Evolutionary conservation across 2,113 vertebrate species (phyloP).

Genomic region (Chaenocephalus aceratus): DNA sequence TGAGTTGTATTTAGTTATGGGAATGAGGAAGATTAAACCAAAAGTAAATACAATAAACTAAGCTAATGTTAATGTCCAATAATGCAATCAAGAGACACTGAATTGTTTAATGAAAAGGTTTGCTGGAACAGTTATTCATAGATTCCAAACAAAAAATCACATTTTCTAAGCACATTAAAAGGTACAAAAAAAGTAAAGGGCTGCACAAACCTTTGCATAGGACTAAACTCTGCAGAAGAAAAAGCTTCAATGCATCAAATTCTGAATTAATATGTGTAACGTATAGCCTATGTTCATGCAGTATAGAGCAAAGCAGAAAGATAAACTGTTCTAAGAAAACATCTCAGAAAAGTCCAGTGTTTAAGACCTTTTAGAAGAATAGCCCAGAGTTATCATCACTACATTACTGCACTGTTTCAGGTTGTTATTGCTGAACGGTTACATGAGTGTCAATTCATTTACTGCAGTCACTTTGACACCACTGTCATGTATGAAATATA

Average conservation of each 20-base stretch:
- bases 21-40: too few relatives aligned
- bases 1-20: not conserved
- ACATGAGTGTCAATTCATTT: conserved; percentile 14
- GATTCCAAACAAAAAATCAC: conserved; percentile 43
- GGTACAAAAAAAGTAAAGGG: conserved; percentile 58
- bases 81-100: not conserved
- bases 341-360: conserved; percentile 40
- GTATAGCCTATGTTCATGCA: conserved; percentile 51
- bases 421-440: conserved; percentile 71
- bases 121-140: conserved; percentile 45
- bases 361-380: conserved; percentile 34
- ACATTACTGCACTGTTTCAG: conserved; percentile 38
- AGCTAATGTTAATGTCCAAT: not conserved
- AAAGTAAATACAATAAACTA: not conserved
- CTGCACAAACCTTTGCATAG: conserved; percentile 73
- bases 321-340: conserved; percentile 22
- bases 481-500: conserved; percentile 53
- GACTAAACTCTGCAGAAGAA: conserved; percentile 61
- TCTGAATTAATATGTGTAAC: conserved; percentile 15
- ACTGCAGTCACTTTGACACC: conserved; percentile 32
- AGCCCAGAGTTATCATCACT: conserved; percentile 15
- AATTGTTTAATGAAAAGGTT: conserved; percentile 62
- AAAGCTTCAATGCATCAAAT: conserved; percentile 31
- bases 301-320: conserved; percentile 31
- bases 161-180: conserved; percentile 60